A percentile compares a stretch with the other conserved stretches of the same genome.
phyloP scores from a whole-genome alignment of 2,888 invertebrate genomes.

The Sabatieria punctata region DNA sequence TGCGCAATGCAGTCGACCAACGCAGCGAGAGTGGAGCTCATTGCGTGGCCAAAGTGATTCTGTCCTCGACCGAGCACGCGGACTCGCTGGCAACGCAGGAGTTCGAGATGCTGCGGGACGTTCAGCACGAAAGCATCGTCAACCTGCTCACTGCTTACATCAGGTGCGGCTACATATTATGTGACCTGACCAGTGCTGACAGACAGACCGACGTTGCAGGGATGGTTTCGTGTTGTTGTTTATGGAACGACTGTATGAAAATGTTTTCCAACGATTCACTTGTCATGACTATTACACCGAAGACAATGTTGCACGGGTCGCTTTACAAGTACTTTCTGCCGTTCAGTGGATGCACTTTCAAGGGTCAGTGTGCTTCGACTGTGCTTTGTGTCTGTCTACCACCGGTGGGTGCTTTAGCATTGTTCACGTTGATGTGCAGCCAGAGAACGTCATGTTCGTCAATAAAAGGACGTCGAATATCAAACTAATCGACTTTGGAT shows the following conservation, averaged over 20 bases:
- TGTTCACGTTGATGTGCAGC: conserved; percentile 73
- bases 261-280: conserved; percentile 57
- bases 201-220: too few relatives aligned
- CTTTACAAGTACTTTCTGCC: conserved; percentile 69
- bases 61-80: conserved; percentile 41
- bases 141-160: conserved; percentile 40
- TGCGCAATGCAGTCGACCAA: conserved; percentile 58
- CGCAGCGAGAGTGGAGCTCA: conserved; percentile 46
- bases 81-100: conserved; percentile 48
- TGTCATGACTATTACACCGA: conserved; percentile 80
- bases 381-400: background rate
- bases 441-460: conserved; percentile 83
- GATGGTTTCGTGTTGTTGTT: conserved; percentile 33
- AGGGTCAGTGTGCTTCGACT: conserved; percentile 39
- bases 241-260: conserved; percentile 51
- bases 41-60: conserved; percentile 61
- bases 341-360: conserved; percentile 88
- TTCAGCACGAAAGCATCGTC: conserved; percentile 71
- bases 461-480: conserved; percentile 50
- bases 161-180: conserved; percentile 49
- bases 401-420: conserved; percentile 31
- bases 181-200: too few relatives aligned
- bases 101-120: conserved; percentile 59
- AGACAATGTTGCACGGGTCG: conserved; percentile 68
- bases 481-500: conserved; percentile 76